A percentile compares a stretch with the other conserved stretches of the same genome.
Conservation (phyloP, 2,113 vertebrate species). For the Bothrops jararaca region DNA sequence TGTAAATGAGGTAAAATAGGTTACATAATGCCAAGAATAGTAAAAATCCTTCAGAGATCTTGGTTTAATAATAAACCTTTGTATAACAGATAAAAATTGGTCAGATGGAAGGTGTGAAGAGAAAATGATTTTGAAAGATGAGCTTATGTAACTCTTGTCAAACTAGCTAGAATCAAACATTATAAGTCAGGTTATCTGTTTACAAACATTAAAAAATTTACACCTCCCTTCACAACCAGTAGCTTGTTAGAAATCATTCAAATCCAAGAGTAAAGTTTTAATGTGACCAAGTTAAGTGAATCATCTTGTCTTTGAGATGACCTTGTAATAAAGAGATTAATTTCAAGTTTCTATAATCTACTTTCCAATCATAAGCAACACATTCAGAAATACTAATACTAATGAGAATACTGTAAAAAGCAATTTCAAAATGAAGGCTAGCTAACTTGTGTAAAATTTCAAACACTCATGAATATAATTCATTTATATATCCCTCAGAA, state of each 20-base stretch:
- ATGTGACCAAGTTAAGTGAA: conserved; percentile 43
- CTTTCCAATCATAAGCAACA: conserved; percentile 42
- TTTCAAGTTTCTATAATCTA: background rate
- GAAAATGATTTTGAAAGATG: conserved; percentile 44
- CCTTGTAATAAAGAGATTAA: conserved; percentile 25
- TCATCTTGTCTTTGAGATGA: conserved; percentile 58
- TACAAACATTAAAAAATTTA: conserved; percentile 66
- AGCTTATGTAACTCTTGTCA: conserved; percentile 58
- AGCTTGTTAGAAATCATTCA: conserved; percentile 32
- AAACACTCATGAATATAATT: conserved; percentile 36
- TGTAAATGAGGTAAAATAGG: conserved; percentile 49
- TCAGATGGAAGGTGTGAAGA: conserved; percentile 32
- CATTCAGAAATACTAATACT: conserved; percentile 23
- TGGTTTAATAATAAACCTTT: conserved; percentile 59
- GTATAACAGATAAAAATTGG: conserved; percentile 51
- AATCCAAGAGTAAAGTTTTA: conserved; percentile 42
- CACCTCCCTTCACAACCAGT: conserved; percentile 55
- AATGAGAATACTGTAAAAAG: conserved; percentile 45
- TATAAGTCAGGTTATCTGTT: conserved; percentile 56
- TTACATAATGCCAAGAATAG: conserved; percentile 49
- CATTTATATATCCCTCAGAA: conserved; percentile 30
- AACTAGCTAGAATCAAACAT: conserved; percentile 56
- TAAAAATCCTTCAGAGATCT: conserved; percentile 64
- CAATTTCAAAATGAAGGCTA: conserved; percentile 30
- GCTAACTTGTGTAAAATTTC: background rate